phyloP scores from a whole-genome alignment of 2,888 invertebrate genomes.

The Dusona sp. region DNA sequence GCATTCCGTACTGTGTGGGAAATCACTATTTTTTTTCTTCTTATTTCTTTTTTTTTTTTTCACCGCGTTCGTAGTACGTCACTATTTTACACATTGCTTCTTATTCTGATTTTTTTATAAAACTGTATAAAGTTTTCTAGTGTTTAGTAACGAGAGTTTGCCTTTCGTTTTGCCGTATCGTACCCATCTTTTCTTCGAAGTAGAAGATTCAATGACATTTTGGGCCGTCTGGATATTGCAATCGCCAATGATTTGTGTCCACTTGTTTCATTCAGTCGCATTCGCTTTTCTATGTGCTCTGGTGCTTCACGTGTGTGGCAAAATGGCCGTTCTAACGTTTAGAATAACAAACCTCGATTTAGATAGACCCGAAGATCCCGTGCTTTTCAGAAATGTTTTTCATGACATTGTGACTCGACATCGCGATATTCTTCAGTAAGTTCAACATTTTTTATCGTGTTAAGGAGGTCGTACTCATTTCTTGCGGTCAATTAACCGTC shows the following conservation, averaged over 20 bases:
- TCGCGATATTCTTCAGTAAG: slow-evolving; percentile 46
- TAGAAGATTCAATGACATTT: slow-evolving; percentile 40
- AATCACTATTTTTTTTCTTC: too few relatives aligned
- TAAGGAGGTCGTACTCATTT: too few relatives aligned
- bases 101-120: background rate
- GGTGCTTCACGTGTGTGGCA: slow-evolving; percentile 57
- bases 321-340: slow-evolving; percentile 52
- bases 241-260: slow-evolving; percentile 47
- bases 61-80: background rate
- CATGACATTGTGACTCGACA: slow-evolving; percentile 48
- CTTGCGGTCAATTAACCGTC: too few relatives aligned
- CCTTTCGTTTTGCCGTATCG: slow-evolving; percentile 57
- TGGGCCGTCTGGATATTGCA: slow-evolving; percentile 59
- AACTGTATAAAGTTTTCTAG: slow-evolving; percentile 23
- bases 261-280: slow-evolving; percentile 46
- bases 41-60: background rate
- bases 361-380: background rate
- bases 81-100: background rate
- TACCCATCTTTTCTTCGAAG: slow-evolving; percentile 50
- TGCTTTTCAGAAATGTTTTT: slow-evolving; percentile 12
- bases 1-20: too few relatives aligned
- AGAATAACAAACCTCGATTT: slow-evolving; percentile 57
- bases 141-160: slow-evolving; percentile 42
- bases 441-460: slow-evolving; percentile 1
- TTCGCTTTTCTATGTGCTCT: slow-evolving; percentile 52